Conservation (phyloP, 35 echinoderm and acorn worm species). For the Ophiothrix spiculata region DNA sequence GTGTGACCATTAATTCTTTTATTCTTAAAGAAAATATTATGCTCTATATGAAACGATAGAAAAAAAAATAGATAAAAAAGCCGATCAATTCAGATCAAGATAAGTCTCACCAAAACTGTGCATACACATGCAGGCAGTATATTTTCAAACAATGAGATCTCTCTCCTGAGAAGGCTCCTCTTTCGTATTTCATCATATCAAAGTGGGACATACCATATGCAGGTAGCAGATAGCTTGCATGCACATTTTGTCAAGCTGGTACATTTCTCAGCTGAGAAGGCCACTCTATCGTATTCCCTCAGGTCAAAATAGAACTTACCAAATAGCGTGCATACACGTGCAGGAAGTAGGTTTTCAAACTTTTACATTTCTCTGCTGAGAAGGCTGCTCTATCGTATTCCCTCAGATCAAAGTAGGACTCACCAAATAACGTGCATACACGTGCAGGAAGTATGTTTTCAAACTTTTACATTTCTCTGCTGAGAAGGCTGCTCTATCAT, state of each 20-base stretch:
- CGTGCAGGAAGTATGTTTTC: constrained; percentile 83
- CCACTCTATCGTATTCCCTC: constrained; percentile 95
- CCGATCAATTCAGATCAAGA: no score
- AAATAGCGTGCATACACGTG: constrained; percentile 92
- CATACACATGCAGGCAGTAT: constrained; percentile 90
- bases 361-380: constrained; percentile 86
- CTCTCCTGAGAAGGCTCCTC: constrained; percentile 92
- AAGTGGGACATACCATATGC: constrained; percentile 98
- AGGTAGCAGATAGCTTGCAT: constrained; percentile 91
- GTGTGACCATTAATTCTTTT: no score
- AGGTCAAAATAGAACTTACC: no score
- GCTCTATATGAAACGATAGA: no score
- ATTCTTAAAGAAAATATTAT: no score
- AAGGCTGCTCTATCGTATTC: constrained; percentile 97
- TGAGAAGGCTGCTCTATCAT: constrained; percentile 96
- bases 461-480: constrained; percentile 75
- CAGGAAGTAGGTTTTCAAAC: constrained; percentile 76
- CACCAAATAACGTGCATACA: constrained; percentile 95
- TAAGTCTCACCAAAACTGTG: constrained; percentile 90
- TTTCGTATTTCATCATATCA: constrained; percentile 90
- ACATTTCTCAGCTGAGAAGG: constrained; percentile 90
- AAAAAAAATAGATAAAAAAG: no score
- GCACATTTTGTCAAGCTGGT: constrained; percentile 68
- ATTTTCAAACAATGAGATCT: constrained; percentile 71
- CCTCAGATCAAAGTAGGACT: constrained; percentile 93